phyloP scores from a whole-genome alignment of 2,888 invertebrate species.

The Palloptera scutellata region DNA sequence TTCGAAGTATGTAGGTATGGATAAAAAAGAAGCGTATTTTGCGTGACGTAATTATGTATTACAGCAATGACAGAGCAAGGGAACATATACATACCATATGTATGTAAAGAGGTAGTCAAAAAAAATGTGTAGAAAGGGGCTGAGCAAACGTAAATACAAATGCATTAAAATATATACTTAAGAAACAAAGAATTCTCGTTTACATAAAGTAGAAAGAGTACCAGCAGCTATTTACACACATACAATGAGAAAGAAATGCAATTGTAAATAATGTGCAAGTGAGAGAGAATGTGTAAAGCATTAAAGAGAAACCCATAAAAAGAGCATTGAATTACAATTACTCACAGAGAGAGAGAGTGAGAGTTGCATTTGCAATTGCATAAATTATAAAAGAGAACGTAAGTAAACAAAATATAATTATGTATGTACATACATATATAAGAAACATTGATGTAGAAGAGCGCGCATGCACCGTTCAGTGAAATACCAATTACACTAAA shows the following conservation, averaged over 20 bases:
- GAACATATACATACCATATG: background rate
- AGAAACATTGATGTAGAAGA: too few species aligned
- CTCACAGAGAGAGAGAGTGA: background rate
- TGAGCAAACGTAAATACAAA: background rate
- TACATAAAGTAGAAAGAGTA: background rate
- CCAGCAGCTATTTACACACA: background rate
- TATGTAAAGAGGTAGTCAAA: background rate
- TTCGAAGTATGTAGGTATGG: too few species aligned
- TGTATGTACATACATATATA: background rate
- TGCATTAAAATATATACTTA: background rate
- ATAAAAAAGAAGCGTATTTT: background rate
- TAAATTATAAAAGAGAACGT: background rate
- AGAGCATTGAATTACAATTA: too few species aligned
- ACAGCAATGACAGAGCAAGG: background rate
- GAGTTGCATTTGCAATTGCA: background rate
- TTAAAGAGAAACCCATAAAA: too few species aligned
- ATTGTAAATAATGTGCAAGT: background rate
- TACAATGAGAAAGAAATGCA: background rate
- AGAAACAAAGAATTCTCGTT: too few species aligned
- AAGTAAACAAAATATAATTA: slow-evolving; percentile 6
- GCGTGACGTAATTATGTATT: slow-evolving; percentile 34
- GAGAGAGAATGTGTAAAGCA: background rate
- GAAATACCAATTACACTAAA: too few species aligned
- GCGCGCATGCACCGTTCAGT: too few species aligned
- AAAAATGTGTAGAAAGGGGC: background rate